Evolutionary conservation across 2,113 vertebrate species (phyloP).

Genomic region (Gnathonemus longibarbis): DNA sequence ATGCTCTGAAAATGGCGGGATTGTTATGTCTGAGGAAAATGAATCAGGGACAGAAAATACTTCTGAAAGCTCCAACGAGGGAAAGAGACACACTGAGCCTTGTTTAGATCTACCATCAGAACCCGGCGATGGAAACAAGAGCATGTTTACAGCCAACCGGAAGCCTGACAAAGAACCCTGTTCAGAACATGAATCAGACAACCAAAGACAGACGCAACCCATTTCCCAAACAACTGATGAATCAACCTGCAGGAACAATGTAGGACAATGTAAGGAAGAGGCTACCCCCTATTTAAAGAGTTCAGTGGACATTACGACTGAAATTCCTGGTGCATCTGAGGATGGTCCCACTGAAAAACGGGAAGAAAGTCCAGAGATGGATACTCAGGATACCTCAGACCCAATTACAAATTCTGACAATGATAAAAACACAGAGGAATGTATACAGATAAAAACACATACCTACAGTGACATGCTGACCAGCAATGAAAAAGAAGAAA

Average conservation of each 20-base stretch:
- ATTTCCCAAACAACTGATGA: neutral
- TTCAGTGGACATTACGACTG: neutral
- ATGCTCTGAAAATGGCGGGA: neutral
- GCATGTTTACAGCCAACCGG: neutral
- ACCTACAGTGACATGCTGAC: conserved; percentile 6
- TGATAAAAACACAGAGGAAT: conserved; percentile 25
- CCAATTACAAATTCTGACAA: neutral
- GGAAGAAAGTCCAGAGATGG: neutral
- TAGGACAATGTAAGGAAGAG: conserved; percentile 10
- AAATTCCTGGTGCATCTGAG: conserved; percentile 10
- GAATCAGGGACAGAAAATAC: conserved; percentile 9
- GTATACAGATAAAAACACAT: conserved; percentile 22
- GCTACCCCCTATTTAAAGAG: neutral
- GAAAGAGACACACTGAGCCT: neutral
- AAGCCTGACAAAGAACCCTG: neutral
- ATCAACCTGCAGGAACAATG: neutral
- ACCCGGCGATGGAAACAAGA: neutral
- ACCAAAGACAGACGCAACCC: neutral
- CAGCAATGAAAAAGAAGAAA: conserved; percentile 1
- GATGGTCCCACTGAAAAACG: neutral
- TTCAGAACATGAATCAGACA: neutral
- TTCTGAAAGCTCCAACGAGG: neutral
- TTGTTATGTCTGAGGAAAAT: neutral
- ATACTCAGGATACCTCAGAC: neutral
- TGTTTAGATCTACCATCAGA: neutral